Base-by-base conservation (phyloP, 2,113 vertebrate species). In the Phyllopteryx taeniolatus region DNA sequence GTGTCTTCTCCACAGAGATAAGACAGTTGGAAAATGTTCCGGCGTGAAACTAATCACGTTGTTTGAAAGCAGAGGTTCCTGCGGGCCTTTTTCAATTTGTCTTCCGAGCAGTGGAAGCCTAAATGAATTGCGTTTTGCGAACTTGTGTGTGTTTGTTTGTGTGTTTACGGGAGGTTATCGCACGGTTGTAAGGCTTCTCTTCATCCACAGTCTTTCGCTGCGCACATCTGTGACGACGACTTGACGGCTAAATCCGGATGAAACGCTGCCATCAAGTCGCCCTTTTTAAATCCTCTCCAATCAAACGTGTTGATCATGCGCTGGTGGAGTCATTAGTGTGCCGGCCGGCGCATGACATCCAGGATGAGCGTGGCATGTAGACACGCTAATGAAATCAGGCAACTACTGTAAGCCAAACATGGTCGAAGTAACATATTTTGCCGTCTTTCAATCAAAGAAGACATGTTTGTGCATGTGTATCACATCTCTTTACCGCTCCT, bases 241-340 rank as follows among this genome's bases (percentile, higher is more conserved):
- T 3, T 73, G 81, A 83, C 72, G 74, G 57, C 11, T 76, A 70
- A 80, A 44, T 75, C 73, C 79, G 87, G 83, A 89, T 90, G 86
- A 79, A 81, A 73, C 83, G 51, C 75, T 46, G 35, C 82, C 76
- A 84, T 85, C 87, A 88, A 86, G 76, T 75, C 79, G 69, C 72
- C 17, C 13, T 51, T 69, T 79, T 76, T 76, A 87, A 89, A 86
- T 90, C 87, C 80, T 61, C 78, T 75, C 74, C 84, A 86, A 86
- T 87, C 85, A 80, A 39, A 51, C 10, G 14, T 51, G 49, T 31
- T 22, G 10, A 71, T 72, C 59, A 76, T 79, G 77, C 82, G 81
- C 73, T 64, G 60, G 68, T 27, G 27, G 27, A 27, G 27, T 27
- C 27, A 27, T 27, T 27, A 27, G 27, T 27, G 27, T 27, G 27